Base-by-base conservation (phyloP, 1,140 invertebrate species). In the Centruroides vittatus region DNA sequence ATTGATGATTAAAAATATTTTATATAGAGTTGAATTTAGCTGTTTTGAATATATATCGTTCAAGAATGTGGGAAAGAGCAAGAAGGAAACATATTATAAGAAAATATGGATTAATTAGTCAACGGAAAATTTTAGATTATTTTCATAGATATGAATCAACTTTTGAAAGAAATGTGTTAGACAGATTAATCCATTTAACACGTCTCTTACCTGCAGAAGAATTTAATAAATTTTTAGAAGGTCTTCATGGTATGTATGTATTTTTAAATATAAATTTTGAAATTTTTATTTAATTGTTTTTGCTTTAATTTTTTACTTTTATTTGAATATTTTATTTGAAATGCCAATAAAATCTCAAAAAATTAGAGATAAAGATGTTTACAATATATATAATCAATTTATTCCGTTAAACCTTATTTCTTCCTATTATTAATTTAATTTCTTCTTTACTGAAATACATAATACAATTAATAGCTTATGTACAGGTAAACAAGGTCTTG, bases 211-310 rank as follows among this genome's bases (percentile, higher is more conserved):
- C 76, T 5, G 85, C 86, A 3, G 73, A 83, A 47, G 80, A 88
- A 55, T 88, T 88, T 74, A 86, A 90, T 72, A 79, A 80, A 59
- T 78, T 89, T 6, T 76, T 90, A 69, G 89, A 92, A 71, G 81
- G 84, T 0, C 67, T 91, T 10, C 80, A 82, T 69, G 78, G 81
- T 69, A 68, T 41, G 41, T 41, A 6, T 6, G 3, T 41, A 41
- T 41, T 41, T 3, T 23, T 23, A 23, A 23, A 23, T 23, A 23
- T 23, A 23, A 23, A 23, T 23, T 23, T 23, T 23, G 23, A 23
- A 23, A 23, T 23, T 23, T 23, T 23, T 23, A 23, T 23, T 23
- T 23, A 23, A 23, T 23, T 23, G 23, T 23, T 23, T 23, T 23
- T 23, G 23, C 2, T 23, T 23, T 23, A 23, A 23, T 23, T 23